Evolutionary conservation across 2,797 vertebrate genomes (phyloP).

Genomic region (Sphenopsis melanotis): DNA sequence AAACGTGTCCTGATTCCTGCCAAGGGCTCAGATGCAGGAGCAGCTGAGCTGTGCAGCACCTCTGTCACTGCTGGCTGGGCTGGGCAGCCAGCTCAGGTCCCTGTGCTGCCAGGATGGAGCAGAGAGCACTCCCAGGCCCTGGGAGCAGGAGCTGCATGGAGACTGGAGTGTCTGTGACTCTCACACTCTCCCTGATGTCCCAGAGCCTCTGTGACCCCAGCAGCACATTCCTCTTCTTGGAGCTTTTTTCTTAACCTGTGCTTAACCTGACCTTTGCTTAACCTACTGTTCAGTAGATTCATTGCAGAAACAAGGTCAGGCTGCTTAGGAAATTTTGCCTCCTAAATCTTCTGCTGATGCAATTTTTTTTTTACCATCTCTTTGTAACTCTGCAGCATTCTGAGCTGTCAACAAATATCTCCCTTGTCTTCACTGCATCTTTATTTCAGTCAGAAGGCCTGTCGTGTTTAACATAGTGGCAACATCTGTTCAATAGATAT

Average conservation of each 20-base stretch:
- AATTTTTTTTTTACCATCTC: neutral
- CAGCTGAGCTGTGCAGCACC: neutral
- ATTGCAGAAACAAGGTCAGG: neutral
- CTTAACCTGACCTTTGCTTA: conserved; percentile 58
- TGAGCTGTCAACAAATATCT: neutral
- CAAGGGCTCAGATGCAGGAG: neutral
- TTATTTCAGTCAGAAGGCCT: neutral
- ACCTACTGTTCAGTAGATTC: conserved; percentile 29
- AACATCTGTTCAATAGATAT: neutral
- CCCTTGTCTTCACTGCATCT: neutral
- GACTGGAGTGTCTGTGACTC: neutral
- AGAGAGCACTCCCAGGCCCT: neutral
- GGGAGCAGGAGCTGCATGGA: neutral
- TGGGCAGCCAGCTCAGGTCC: neutral
- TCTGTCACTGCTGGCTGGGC: neutral
- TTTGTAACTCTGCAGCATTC: neutral
- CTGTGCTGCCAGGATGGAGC: neutral
- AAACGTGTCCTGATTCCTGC: neutral
- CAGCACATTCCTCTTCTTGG: conserved; percentile 19
- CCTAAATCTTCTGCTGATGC: neutral
- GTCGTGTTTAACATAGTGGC: neutral
- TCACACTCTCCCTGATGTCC: neutral
- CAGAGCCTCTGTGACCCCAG: neutral
- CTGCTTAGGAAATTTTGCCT: conserved; percentile 28
- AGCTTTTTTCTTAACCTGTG: conserved; percentile 21